phyloP scores from a whole-genome alignment of 2,113 vertebrate genomes.

The Bambusicola thoracicus region DNA sequence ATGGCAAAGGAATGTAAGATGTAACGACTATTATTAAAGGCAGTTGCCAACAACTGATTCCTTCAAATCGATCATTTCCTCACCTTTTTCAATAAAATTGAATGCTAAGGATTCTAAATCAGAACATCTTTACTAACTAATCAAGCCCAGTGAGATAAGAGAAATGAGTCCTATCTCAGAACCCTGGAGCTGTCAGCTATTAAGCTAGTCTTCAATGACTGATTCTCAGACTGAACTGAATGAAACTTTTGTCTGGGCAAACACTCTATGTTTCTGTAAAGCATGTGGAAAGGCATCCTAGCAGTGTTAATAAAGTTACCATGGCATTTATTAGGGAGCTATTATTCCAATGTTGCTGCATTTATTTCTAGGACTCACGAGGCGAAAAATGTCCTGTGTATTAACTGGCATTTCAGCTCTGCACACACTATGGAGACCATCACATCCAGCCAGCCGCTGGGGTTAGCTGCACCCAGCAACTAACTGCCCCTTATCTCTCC shows the following conservation, averaged over 20 bases:
- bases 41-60: neutral
- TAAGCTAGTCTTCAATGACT: neutral
- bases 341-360: neutral
- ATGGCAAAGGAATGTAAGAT: neutral
- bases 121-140: neutral
- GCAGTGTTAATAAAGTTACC: neutral
- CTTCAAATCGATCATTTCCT: neutral
- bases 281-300: neutral
- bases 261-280: neutral
- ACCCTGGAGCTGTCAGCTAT: neutral
- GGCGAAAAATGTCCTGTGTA: neutral
- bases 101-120: rapidly evolving
- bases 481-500: neutral
- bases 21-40: neutral
- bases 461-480: neutral
- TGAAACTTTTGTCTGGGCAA: neutral
- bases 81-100: neutral
- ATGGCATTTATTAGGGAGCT: neutral
- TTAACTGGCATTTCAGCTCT: neutral
- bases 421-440: neutral
- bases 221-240: neutral
- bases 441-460: neutral
- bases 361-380: neutral
- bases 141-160: neutral
- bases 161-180: neutral